Evolutionary conservation across 2,797 vertebrate genomes (phyloP), one percentile per base, ranked within the genome.

Genomic region (Sebastes minor): DNA sequence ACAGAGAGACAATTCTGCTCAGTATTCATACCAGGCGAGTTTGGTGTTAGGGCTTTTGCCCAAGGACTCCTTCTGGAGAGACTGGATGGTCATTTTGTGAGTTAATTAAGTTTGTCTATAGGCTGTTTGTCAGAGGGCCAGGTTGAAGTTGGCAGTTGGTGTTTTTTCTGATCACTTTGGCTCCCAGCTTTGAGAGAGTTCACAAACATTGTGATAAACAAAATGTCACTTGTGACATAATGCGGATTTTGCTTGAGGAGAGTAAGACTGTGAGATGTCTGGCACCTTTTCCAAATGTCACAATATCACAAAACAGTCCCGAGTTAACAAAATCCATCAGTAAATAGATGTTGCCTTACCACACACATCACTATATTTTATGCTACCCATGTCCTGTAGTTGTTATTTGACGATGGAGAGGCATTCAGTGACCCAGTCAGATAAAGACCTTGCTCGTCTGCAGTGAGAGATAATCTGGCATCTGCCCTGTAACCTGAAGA

Each of bases 401-500:
- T 8, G 2, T 61, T 68, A 20, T 78, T 63, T 82, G 13, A 66
- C 18, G 8, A 71, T 75, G 60, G 80, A 38, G 76, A 71, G 12
- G 25, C 28, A 22, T 75, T 57, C 80, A 82, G 59, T 70, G 78
- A 72, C 71, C 73, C 66, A 59, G 42, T 33, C 60, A 61, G 82
- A 90, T 89, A 77, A 85, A 86, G 82, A 78, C 63, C 30, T 79
- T 52, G 35, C 57, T 81, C 69, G 69, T 84, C 74, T 88, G 88
- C 63, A 16, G 25, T 11, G 75, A 76, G 78, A 84, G 87, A 90
- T 92, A 88, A 92, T 93, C 90, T 92, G 83, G 72, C 84, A 87
- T 92, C 89, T 92, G 86, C 35, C 79, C 83, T 77, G 76, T 76
- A 94, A 94, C 92, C 89, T 94, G 91, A 93, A 93, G 93, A 94